phyloP scores from a whole-genome alignment of 2,888 invertebrate genomes.

The Phanerotoma sp. region DNA sequence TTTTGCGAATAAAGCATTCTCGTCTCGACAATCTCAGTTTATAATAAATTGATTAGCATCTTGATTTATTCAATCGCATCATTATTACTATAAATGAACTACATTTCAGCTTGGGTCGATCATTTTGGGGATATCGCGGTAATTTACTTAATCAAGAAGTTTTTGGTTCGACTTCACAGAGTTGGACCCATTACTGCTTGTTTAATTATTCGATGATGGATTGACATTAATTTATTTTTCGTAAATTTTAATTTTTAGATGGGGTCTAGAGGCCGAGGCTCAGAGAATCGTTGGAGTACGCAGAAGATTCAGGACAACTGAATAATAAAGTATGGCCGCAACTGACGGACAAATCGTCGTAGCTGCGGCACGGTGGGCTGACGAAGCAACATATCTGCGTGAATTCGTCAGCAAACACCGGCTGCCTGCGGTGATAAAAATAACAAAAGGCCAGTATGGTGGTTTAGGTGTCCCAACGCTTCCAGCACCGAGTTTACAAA shows the following conservation, averaged over 20 bases:
- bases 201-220: background rate
- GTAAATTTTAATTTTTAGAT: slow-evolving; percentile 49
- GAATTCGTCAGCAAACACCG: slow-evolving; percentile 75
- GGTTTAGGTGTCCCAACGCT: slow-evolving; percentile 86
- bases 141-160: no score
- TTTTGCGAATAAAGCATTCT: no score
- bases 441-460: slow-evolving; percentile 92
- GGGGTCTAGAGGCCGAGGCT: slow-evolving; percentile 44
- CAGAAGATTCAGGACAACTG: slow-evolving; percentile 7
- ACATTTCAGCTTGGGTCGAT: no score
- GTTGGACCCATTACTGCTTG: no score
- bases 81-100: no score
- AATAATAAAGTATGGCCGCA: slow-evolving; percentile 71
- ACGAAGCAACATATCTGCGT: slow-evolving; percentile 72
- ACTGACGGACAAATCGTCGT: slow-evolving; percentile 89
- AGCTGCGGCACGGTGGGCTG: slow-evolving; percentile 76
- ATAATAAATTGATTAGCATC: no score
- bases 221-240: slow-evolving; percentile 10
- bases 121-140: no score
- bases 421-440: slow-evolving; percentile 83
- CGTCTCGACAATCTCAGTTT: no score
- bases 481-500: slow-evolving; percentile 83
- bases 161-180: no score
- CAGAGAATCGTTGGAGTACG: slow-evolving; percentile 23
- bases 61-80: no score